Base-by-base conservation (phyloP, 2,797 vertebrate species). In the Aeoliscus strigatus region DNA sequence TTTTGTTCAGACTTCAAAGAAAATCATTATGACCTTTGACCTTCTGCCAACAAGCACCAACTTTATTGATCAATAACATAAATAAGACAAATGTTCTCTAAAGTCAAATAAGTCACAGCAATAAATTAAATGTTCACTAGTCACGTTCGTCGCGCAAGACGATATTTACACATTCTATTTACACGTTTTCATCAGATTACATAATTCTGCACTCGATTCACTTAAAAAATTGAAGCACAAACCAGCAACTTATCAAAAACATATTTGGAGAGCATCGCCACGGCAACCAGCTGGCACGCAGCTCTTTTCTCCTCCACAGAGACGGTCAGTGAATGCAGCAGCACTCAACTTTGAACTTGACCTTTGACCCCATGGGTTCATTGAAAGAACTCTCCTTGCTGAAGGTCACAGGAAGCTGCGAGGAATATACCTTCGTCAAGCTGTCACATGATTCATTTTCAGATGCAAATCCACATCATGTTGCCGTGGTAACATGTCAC, bases 31-130 rank as follows among this genome's bases (percentile, higher is more conserved):
- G 24, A 25, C 24, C 24, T 25, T 25, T 21, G 3, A 21, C 18
- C 18, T 21, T 21, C 18, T 21, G 18, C 18, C 3, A 21, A 3
- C 18, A 21, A 80, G 77, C 73, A 71, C 59, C 70, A 72, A 63
- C 58, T 88, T 89, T 88, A 88, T 87, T 87, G 73, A 77, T 82
- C 77, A 77, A 68, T 44, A 86, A 86, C 77, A 79, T 60, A 84
- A 80, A 80, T 51, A 73, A 65, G 75, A 81, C 80, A 72, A 73
- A 80, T 37, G 75, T 63, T 75, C 77, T 70, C 35, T 49, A 55
- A 66, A 54, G 43, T 75, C 38, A 50, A 81, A 82, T 73, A 79
- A 23, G 51, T 69, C 66, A 83, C 72, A 68, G 59, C 70, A 74
- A 75, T 60, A 80, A 80, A 73, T 74, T 46, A 75, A 81, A 53